Evolutionary conservation across 2,888 invertebrate species (phyloP).

Genomic region (Cephus sareptanus): DNA sequence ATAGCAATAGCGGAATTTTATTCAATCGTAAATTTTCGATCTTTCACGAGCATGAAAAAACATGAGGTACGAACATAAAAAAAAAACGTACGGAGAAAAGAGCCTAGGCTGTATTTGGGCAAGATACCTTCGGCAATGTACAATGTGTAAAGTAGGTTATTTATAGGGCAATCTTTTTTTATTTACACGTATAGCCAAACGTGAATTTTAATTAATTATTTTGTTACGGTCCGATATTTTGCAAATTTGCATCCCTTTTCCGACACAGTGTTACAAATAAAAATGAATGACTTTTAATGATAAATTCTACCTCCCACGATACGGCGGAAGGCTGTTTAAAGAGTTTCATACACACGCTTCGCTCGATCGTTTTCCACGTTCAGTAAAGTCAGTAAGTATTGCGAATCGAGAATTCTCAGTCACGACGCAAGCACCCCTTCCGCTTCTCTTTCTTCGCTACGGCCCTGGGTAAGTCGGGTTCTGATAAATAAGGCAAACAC

Average conservation of each 20-base stretch:
- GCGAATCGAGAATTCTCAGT: not conserved
- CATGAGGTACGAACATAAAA: not conserved
- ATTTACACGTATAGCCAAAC: no score
- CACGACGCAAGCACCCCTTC: not conserved
- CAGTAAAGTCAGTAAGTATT: not conserved
- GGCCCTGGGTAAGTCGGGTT: conserved; percentile 8
- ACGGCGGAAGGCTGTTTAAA: not conserved
- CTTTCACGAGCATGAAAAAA: not conserved
- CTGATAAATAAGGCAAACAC: conserved; percentile 25
- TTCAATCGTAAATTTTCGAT: conserved; percentile 4
- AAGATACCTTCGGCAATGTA: not conserved
- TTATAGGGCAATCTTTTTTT: not conserved
- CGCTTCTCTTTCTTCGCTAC: not conserved
- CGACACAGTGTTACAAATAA: not conserved
- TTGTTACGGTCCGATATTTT: not conserved
- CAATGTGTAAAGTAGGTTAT: not conserved
- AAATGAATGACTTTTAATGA: no score
- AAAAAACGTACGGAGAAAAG: not conserved
- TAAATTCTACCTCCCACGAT: not conserved
- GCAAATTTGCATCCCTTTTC: not conserved
- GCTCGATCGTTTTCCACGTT: not conserved
- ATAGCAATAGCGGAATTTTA: not conserved
- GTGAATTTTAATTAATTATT: no score
- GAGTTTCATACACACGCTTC: not conserved
- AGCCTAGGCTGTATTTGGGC: not conserved